Percentiles rank a stretch among this genome's conserved stretches.
Conservation (phyloP, 2,113 vertebrate genomes). For the Ascaphus truei region DNA sequence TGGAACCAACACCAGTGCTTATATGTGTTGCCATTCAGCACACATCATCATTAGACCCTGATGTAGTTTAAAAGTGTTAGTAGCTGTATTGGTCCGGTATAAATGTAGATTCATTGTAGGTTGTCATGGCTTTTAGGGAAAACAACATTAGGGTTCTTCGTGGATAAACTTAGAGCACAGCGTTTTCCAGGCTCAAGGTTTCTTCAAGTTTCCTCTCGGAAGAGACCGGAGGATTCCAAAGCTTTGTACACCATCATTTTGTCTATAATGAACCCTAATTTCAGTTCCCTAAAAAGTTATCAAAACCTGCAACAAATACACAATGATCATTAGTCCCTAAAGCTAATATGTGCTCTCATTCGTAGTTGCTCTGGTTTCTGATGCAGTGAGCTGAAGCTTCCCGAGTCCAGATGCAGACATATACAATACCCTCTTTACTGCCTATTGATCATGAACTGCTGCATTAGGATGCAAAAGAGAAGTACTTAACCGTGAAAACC, state of each 20-base stretch:
- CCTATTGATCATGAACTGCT: neutral
- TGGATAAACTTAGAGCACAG: too few species aligned
- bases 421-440: neutral
- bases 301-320: neutral
- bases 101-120: too few species aligned
- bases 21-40: too few species aligned
- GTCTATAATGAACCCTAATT: neutral
- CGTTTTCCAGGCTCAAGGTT: too few species aligned
- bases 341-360: constrained; percentile 8
- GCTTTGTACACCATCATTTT: neutral
- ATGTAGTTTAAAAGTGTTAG: too few species aligned
- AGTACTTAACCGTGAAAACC: constrained; percentile 74
- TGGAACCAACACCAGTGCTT: too few species aligned
- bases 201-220: neutral
- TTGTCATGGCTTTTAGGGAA: too few species aligned
- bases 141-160: too few species aligned
- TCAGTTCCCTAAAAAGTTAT: neutral
- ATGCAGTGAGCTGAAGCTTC: neutral
- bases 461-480: constrained; percentile 55
- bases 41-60: too few species aligned
- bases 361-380: neutral
- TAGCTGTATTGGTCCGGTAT: too few species aligned
- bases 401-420: neutral
- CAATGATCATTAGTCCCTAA: neutral
- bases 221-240: neutral